Evolutionary conservation across 2,888 invertebrate species (phyloP).

Genomic region (Cheilosia grossa): DNA sequence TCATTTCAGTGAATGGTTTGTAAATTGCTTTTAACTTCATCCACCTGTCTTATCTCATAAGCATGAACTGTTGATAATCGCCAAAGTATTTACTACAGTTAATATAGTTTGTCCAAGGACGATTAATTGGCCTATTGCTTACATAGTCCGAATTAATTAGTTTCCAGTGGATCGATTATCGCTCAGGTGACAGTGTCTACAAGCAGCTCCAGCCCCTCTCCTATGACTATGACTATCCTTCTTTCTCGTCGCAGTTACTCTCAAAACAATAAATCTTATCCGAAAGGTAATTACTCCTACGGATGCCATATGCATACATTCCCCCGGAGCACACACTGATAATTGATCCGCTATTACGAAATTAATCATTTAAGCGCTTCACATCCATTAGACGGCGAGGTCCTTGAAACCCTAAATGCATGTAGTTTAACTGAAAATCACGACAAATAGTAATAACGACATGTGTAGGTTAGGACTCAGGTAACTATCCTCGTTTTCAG

Average conservation of each 20-base stretch:
- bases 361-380: slow-evolving; percentile 49
- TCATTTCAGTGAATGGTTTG: no score
- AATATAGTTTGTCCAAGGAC: slow-evolving; percentile 2
- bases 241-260: neutral
- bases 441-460: neutral
- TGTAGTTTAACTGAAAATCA: slow-evolving; percentile 5
- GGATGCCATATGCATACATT: neutral
- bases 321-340: neutral
- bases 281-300: slow-evolving; percentile 5
- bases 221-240: neutral
- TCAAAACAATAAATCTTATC: slow-evolving; percentile 22
- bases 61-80: neutral
- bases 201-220: neutral
- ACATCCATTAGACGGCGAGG: slow-evolving; percentile 14
- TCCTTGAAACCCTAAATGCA: slow-evolving; percentile 17
- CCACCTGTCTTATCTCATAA: neutral
- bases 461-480: neutral
- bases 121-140: slow-evolving; percentile 16
- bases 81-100: neutral
- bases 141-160: slow-evolving; percentile 1
- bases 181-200: neutral
- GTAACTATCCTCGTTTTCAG: neutral
- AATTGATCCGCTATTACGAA: neutral
- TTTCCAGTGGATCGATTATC: neutral
- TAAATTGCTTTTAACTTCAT: no score